Evolutionary conservation across 2,113 vertebrate species (phyloP), one percentile per base, ranked within the genome.

Genomic region (Mugil cephalus): DNA sequence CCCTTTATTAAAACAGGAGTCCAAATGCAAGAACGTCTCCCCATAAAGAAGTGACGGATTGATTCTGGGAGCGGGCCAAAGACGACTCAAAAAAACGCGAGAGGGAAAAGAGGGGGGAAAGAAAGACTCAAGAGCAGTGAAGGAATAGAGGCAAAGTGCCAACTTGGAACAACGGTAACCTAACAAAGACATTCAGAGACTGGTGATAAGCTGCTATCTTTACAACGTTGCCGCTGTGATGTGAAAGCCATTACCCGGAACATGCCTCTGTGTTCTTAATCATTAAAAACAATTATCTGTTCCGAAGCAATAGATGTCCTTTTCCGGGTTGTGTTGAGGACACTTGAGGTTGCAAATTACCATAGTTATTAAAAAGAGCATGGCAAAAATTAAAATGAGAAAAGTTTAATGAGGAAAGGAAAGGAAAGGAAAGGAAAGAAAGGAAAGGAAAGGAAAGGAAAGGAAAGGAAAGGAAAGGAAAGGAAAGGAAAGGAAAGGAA

Each of bases 11-110:
- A 84, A 89, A 84, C 79, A 78, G 73, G 81, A 66, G 73, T 79
- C 68, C 52, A 72, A 87, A 87, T 65, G 58, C 74, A 69, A 71
- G 63, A 87, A 76, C 61, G 84, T 80, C 77, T 82, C 74, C 24
- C 60, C 82, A 77, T 73, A 79, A 82, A 83, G 83, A 89, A 70
- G 71, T 90, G 88, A 90, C 79, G 74, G 90, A 90, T 91, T 80
- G 91, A 83, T 81, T 82, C 61, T 89, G 90, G 90, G 81, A 53
- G 39, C 1, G 5, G 69, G 86, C 91, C 90, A 89, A 84, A 56
- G 72, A 78, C 8, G 38, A 54, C 55, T 88, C 51, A 76, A 84
- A 83, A 68, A 74, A n/a, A 65, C 55, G 70, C 8, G n/a, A 79
- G 47, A 51, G 40, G 8, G 35, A 62, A 53, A 36, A 66, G 17